Base-by-base conservation (phyloP, 2,113 vertebrate species). In the Hiodon alosoides region DNA sequence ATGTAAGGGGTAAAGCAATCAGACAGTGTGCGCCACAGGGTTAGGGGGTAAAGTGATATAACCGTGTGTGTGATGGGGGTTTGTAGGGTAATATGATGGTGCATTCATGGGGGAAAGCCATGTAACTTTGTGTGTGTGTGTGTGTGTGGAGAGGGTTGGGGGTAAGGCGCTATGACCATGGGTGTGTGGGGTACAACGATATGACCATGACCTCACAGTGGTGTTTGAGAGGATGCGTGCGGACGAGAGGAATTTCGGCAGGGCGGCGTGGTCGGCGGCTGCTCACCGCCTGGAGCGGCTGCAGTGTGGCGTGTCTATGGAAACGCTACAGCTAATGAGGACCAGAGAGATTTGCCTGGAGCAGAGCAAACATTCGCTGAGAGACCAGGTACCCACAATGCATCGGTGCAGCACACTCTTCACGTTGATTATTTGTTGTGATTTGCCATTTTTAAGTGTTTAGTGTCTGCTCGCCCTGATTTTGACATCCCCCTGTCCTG, bases 281-380 rank as follows among this genome's bases (percentile, higher is more conserved):
- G 93, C 95, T 67, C 93, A 95, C 17, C 94, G 96, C 59, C 96
- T 98, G 95, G 96, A 98, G 87, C 94, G 92, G 51, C 92, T 98
- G 82, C 95, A 97, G 82, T 95, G 95, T 84, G 92, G 92, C 0
- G 93, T 96, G 73, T 97, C 96, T 82, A 98, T 95, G 85, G 97
- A 99, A 82, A 99, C 97, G 0, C 86, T 99, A 80, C 97, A 98
- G 86, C 90, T 98, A 85, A 98, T 98, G 96, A 92, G 95, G 80
- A 96, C 96, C 75, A 98, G 95, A 81, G 97, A 99, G 83, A 97
- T 99, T 83, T 96, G 96, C 86, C 90, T 99, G 86, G 96, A 98
- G 78, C 95, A 97, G 91, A 96, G 89, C 88, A 98, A 97, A 73
- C 95, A 96, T 71, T 89, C 93, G 0, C 78, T 98, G 61, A 95